Percentiles rank a stretch among this genome's conserved stretches.
phyloP scores from a whole-genome alignment of 2,113 vertebrate genomes.

The Oxyruncus cristatus region DNA sequence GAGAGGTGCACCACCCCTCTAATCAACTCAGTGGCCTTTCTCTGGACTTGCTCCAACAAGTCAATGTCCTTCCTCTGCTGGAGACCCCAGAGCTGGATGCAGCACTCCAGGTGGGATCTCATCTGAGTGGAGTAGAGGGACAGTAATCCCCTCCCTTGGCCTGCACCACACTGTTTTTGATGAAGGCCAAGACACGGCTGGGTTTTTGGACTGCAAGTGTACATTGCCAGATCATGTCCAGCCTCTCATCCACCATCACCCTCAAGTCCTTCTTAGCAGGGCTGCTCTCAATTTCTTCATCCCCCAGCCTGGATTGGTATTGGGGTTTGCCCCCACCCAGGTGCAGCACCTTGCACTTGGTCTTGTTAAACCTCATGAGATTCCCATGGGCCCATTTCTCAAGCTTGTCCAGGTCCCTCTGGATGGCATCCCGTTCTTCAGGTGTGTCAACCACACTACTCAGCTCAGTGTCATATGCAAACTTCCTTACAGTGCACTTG shows the following conservation, averaged over 20 bases:
- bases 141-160: not conserved
- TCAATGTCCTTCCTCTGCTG: not conserved
- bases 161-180: not conserved
- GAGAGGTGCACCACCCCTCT: not conserved
- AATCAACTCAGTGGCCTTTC: not conserved
- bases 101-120: not conserved
- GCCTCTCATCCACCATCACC: not conserved
- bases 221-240: not conserved
- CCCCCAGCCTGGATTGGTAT: not conserved
- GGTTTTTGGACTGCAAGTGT: not conserved
- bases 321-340: not conserved
- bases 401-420: not conserved
- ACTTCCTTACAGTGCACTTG: not conserved
- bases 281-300: not conserved
- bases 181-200: not conserved
- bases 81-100: not conserved
- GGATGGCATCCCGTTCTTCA: not conserved
- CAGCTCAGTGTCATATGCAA: not conserved
- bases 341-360: not conserved
- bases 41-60: not conserved
- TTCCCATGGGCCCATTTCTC: not conserved
- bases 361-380: not conserved
- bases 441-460: not conserved
- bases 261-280: not conserved
- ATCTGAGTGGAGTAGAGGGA: not conserved